These are phyloP conservation scores for Epirrita christyi DNA, from an alignment of 2,888 invertebrate genomes.

Conservation along the genomic window DNA sequence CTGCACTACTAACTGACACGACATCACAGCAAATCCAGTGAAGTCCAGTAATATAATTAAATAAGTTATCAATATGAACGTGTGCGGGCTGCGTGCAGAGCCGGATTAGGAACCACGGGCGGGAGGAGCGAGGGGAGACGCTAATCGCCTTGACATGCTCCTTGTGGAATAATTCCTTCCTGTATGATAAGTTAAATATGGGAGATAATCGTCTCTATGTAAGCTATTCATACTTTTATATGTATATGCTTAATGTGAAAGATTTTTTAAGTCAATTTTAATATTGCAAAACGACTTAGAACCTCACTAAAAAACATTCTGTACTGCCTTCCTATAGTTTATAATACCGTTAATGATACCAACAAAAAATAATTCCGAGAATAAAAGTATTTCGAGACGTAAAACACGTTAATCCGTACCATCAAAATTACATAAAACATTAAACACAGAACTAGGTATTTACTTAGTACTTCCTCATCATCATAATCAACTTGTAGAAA, in stretches of 20 bases:
- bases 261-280: too few relatives aligned
- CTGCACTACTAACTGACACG: conserved; percentile 1
- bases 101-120: conserved; percentile 62
- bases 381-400: background rate
- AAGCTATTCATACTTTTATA: background rate
- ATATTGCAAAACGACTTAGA: too few relatives aligned
- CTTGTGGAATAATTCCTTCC: conserved; percentile 32
- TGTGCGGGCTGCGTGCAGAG: conserved; percentile 74
- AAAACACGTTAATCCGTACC: background rate
- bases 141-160: conserved; percentile 39
- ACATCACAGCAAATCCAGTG: background rate
- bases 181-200: conserved; percentile 16
- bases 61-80: conserved; percentile 51
- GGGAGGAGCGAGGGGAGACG: conserved; percentile 39
- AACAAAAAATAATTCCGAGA: too few relatives aligned
- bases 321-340: too few relatives aligned
- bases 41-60: conserved; percentile 47
- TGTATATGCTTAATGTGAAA: too few relatives aligned
- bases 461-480: too few relatives aligned
- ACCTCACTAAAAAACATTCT: too few relatives aligned
- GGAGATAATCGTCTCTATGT: conserved; percentile 2
- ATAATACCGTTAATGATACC: too few relatives aligned
- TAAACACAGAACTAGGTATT: too few relatives aligned
- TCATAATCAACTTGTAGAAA: too few relatives aligned
- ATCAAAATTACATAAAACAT: conserved; percentile 9